phyloP scores from a whole-genome alignment of 2,113 vertebrate species.

The Grantiella picta region DNA sequence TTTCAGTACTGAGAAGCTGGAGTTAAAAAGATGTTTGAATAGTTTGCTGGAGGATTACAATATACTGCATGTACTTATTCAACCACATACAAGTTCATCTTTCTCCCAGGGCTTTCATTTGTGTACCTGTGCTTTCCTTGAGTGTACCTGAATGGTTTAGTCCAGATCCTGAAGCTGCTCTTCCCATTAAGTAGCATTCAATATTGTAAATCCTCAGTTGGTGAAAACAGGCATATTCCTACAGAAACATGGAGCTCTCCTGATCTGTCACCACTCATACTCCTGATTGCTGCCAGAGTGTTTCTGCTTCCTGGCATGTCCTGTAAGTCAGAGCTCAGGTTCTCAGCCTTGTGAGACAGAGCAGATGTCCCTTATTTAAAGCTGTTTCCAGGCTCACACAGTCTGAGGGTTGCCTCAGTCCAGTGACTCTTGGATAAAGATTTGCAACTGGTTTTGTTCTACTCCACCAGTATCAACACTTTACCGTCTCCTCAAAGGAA shows the following conservation, averaged over 20 bases:
- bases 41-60: neutral
- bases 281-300: neutral
- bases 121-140: no score
- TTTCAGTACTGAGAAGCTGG: neutral
- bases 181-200: neutral
- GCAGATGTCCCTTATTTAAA: neutral
- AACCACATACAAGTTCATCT: accelerated
- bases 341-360: neutral
- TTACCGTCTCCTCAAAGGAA: neutral
- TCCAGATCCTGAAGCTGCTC: neutral
- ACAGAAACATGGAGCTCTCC: neutral
- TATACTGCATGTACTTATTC: neutral
- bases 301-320: neutral
- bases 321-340: neutral
- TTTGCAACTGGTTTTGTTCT: neutral
- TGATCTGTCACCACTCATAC: neutral
- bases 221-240: neutral
- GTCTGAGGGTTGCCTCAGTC: neutral
- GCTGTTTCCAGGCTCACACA: neutral
- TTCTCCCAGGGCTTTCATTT: neutral
- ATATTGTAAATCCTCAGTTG: neutral
- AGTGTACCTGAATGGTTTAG: neutral
- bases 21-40: neutral
- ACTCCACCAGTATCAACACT: neutral
- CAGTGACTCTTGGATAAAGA: neutral